These are phyloP conservation scores for Dipodomys ordii DNA, from an alignment of 2,113 vertebrate genomes.

Conservation along the genomic window DNA sequence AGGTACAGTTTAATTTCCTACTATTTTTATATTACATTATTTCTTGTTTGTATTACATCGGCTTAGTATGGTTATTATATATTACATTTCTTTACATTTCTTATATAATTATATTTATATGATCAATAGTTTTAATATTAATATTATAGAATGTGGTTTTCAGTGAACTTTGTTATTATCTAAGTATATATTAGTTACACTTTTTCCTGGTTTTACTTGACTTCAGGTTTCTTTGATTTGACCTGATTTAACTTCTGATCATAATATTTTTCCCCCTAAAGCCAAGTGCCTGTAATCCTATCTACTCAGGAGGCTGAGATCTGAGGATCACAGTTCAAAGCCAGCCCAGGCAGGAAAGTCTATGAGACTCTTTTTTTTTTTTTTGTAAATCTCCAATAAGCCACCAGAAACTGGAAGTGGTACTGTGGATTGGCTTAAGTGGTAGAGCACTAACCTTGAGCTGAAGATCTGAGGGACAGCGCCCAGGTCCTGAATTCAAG, in stretches of 20 bases:
- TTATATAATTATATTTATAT: slow-evolving; percentile 18
- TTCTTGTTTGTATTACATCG: background rate
- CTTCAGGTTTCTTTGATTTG: slow-evolving; percentile 2
- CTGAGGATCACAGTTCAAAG: no score
- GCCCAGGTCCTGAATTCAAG: no score
- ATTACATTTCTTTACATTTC: background rate
- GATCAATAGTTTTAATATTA: slow-evolving; percentile 19
- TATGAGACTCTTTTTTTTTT: no score
- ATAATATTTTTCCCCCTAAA: background rate
- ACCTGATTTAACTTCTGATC: background rate
- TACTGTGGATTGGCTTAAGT: no score
- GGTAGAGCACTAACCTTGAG: no score
- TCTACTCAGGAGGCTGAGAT: no score
- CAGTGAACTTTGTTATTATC: background rate
- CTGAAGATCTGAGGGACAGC: no score
- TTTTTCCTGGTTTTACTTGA: background rate
- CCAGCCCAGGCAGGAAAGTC: no score
- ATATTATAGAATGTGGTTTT: background rate
- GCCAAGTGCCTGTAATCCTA: no score
- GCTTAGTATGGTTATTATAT: background rate
- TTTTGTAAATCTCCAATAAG: no score
- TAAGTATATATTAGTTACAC: background rate
- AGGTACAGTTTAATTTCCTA: background rate
- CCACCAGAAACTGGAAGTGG: no score
- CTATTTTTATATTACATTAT: background rate